Evolutionary conservation across 2,797 vertebrate genomes (phyloP).

Genomic region (Myotis myotis): DNA sequence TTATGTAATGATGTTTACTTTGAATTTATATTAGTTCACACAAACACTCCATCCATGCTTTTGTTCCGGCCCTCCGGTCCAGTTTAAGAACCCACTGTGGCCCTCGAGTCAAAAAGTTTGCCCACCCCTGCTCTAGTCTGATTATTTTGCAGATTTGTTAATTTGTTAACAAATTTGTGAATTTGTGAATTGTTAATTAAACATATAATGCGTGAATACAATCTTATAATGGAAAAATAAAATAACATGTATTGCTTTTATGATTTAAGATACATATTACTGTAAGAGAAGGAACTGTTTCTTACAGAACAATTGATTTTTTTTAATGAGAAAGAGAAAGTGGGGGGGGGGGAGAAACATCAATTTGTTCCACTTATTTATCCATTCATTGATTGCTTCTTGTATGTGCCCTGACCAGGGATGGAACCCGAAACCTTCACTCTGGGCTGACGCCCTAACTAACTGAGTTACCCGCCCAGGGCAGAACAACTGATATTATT

Average conservation of each 20-base stretch:
- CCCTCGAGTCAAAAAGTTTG: no score
- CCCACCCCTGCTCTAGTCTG: neutral
- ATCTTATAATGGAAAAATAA: neutral
- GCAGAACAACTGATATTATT: neutral
- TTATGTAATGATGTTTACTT: no score
- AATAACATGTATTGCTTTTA: neutral
- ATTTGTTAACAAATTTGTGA: neutral
- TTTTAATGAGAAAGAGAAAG: neutral
- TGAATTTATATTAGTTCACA: no score
- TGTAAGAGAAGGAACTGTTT: neutral
- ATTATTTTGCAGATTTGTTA: neutral
- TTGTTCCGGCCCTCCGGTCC: no score
- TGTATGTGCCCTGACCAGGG: neutral
- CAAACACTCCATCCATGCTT: no score
- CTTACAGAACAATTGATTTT: neutral
- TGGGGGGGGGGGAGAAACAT: neutral
- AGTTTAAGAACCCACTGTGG: no score
- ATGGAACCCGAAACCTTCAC: neutral
- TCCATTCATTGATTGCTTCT: neutral
- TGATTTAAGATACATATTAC: slow-evolving; percentile 1
- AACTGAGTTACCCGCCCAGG: neutral
- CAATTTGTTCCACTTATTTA: neutral
- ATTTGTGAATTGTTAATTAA: slow-evolving; percentile 17
- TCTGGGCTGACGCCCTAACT: neutral
- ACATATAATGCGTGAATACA: neutral